Base-by-base conservation (phyloP, 2,113 vertebrate species). In the Coreoperca whiteheadi region DNA sequence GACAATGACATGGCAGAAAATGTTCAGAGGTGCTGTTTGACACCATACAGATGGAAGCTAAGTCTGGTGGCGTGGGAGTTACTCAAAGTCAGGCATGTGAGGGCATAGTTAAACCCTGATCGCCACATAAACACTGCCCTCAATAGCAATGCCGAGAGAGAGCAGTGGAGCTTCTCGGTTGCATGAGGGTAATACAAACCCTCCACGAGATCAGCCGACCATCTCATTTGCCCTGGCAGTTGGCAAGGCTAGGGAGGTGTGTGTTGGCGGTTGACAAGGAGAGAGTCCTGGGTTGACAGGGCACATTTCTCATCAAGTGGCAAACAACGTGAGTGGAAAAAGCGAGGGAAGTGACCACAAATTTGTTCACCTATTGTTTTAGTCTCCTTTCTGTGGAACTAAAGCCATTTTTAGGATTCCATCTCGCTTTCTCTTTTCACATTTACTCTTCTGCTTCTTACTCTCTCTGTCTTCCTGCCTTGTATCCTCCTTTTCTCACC, bases 171-270 rank as follows among this genome's bases (percentile, higher is more conserved):
- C 28, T 77, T 89, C 84, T 87, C 70, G 20, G n/a, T 83, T 90
- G 87, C 79, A 84, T 4, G 74, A 57, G 83, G 72, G 88, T 87
- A 91, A 91, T 50, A 86, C 70, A 86, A 94, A 83, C 78, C 89
- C 77, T 79, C 48, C 28, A 39, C 43, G 39, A 79, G 85, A 89
- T 88, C 89, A 92, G 67, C 82, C 64, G 23, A 87, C 84, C 86
- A 86, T 89, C 78, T 93, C 87, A 89, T 92, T 73, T 79, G 88
- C 53, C 79, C 79, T 86, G 88, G 87, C 87, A 90, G 79, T 90
- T 85, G 88, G 86, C 88, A 79, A 61, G 67, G 77, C 54, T 39
- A 37, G 77, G 74, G 86, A 87, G 77, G 80, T 89, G 85, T 89
- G 86, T 79, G 89, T 84, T 72, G 57, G 83, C 8, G 15, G 72